A percentile compares a stretch with the other conserved stretches of the same genome.
Evolutionary conservation across 2,797 vertebrate species (phyloP).

Genomic region (Eospalax fontanierii): DNA sequence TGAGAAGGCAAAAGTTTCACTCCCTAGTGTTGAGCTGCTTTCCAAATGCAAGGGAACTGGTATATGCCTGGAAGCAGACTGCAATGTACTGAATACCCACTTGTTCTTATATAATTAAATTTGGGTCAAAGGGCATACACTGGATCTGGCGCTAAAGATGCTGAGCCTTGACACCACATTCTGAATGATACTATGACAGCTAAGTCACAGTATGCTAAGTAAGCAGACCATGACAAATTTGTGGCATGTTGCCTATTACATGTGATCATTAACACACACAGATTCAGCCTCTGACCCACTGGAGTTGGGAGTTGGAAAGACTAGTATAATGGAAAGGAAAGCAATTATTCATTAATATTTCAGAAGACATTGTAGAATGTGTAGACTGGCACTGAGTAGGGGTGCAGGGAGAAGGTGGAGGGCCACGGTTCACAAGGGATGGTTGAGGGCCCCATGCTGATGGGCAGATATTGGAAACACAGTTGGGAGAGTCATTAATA

Average conservation of each 20-base stretch:
- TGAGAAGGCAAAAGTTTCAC: conserved; percentile 71
- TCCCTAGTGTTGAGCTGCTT: conserved; percentile 11
- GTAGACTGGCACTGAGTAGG: not conserved
- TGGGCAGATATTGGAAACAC: not conserved
- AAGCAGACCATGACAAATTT: conserved; percentile 57
- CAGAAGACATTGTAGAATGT: conserved; percentile 15
- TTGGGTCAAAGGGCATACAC: not conserved
- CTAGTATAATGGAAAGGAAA: conserved; percentile 37
- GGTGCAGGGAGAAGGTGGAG: not conserved
- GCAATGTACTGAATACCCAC: not conserved
- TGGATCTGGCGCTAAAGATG: conserved; percentile 23
- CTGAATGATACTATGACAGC: conserved; percentile 14
- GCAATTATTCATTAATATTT: conserved; percentile 27
- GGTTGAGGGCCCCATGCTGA: not conserved
- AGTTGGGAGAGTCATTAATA: conserved; percentile 25
- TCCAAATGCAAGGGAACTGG: conserved; percentile 58
- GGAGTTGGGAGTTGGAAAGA: not conserved
- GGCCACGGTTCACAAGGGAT: not conserved
- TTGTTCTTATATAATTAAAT: conserved; percentile 65
- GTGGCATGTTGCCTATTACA: not conserved
- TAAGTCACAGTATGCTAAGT: conserved; percentile 42
- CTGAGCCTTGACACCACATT: conserved; percentile 34
- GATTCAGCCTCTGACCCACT: conserved; percentile 32
- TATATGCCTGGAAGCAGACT: conserved; percentile 59
- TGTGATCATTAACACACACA: conserved; percentile 41